Base-by-base conservation (phyloP, 2,797 vertebrate species). In the Gymnodraco acuticeps region DNA sequence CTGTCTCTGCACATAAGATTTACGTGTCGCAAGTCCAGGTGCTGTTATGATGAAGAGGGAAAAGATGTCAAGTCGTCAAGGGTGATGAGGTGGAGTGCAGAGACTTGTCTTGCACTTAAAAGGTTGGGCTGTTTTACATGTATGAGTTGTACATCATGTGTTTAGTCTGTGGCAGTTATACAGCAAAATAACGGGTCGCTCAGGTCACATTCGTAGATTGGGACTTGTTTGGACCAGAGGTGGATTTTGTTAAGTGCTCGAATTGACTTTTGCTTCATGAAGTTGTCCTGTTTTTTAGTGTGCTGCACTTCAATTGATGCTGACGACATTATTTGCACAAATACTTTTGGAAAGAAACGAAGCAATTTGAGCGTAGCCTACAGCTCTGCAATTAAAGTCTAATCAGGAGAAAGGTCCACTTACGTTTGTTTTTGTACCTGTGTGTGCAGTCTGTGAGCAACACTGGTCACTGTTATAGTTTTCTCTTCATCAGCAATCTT, bases 1-100 rank as follows among this genome's bases (percentile, higher is more conserved):
- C 89, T 88, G 87, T 90, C 89, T 90, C 86, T 81, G 75, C 68
- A 17, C 31, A 64, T 20, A 14, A 90, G 87, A 93, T 93, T 92
- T 93, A 92, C 81, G 78, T 72, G 61, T 82, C 88, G 80, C 64
- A 67, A 64, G 80, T 93, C 92, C 94, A 95, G 94, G 93, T 95
- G 94, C 85, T 76, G 85, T 76, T 88, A 45, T 82, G 86, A 89
- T 80, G 75, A 73, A 81, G 75, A 69, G 82, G 70, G 69, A 47
- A 52, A 72, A 84, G 72, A 86, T 48, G 54, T 76, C 73, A 77
- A 87, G 75, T 81, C 63, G 53, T 90, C 80, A 81, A 56, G 19
- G 55, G 43, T 60, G 82, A 78, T 62, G 70, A 76, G 82, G 80
- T 82, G 83, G 73, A 89, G 84, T 77, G 90, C 83, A 85, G 63